phyloP scores from a whole-genome alignment of 2,113 vertebrate genomes.

The Trichomycterus rosablanca region DNA sequence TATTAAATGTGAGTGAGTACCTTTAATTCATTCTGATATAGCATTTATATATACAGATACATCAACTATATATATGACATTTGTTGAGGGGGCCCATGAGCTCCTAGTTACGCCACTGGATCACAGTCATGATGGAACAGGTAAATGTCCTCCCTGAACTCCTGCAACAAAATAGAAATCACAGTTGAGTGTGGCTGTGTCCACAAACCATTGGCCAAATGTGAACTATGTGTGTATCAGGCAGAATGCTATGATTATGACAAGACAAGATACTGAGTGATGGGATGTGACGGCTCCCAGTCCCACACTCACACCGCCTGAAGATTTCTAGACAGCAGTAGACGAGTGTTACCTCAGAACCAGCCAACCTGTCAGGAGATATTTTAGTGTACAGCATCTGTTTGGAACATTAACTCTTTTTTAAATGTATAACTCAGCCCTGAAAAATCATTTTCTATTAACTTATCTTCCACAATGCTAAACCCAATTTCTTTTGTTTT shows the following conservation, averaged over 20 bases:
- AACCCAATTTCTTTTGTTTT: neutral
- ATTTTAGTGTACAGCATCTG: neutral
- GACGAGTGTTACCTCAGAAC: neutral
- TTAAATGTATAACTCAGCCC: neutral
- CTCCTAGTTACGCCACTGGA: too few relatives aligned
- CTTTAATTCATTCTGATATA: too few relatives aligned
- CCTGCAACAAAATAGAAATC: too few relatives aligned
- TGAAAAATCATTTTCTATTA: neutral
- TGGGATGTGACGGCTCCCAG: constrained; percentile 44
- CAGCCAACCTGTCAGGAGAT: neutral
- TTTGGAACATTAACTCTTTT: neutral
- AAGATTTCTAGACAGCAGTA: neutral
- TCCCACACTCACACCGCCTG: constrained; percentile 38
- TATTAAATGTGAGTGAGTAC: too few relatives aligned
- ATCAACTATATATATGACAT: too few relatives aligned
- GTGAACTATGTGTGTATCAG: too few relatives aligned
- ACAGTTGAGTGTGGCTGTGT: too few relatives aligned
- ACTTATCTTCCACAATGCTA: neutral
- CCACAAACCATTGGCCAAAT: too few relatives aligned
- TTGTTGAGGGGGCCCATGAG: too few relatives aligned
- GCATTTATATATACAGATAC: too few relatives aligned
- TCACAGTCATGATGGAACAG: too few relatives aligned
- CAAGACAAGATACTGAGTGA: constrained; percentile 42
- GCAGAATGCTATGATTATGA: constrained; percentile 48
- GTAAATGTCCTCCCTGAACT: too few relatives aligned